These are phyloP conservation scores for Enhydra lutris DNA, from an alignment of 2,113 vertebrate species.

Conservation along the genomic window DNA sequence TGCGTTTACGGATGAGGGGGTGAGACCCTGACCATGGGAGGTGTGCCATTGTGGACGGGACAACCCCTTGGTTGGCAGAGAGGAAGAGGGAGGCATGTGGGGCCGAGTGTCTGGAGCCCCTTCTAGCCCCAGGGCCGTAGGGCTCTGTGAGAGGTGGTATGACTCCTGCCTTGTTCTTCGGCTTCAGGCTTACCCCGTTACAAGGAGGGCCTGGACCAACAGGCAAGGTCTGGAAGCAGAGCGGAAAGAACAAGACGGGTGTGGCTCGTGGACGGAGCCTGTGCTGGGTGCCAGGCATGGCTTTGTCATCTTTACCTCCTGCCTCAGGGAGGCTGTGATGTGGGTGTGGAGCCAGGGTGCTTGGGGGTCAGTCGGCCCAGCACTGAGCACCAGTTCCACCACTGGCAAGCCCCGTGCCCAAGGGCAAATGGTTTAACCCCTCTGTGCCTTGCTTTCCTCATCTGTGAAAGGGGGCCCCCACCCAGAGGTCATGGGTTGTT, in stretches of 20 bases:
- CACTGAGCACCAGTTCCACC: background rate
- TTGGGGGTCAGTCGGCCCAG: background rate
- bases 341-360: background rate
- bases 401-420: background rate
- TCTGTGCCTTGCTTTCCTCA: background rate
- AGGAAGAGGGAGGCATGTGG: accelerated
- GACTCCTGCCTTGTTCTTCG: background rate
- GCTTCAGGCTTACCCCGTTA: background rate
- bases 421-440: background rate
- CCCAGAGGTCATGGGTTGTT: background rate
- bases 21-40: background rate
- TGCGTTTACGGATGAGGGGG: background rate
- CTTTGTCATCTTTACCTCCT: background rate
- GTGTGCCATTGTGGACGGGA: background rate
- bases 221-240: background rate
- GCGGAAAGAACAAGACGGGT: background rate
- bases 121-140: background rate
- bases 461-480: background rate
- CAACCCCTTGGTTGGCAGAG: background rate
- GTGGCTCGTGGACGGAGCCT: accelerated
- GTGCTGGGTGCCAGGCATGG: background rate
- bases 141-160: background rate
- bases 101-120: accelerated
- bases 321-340: background rate
- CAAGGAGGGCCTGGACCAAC: background rate